Percentiles rank a stretch among this genome's conserved stretches.
Conservation (phyloP, 2,888 invertebrate genomes). For the Leptopilina syphax region DNA sequence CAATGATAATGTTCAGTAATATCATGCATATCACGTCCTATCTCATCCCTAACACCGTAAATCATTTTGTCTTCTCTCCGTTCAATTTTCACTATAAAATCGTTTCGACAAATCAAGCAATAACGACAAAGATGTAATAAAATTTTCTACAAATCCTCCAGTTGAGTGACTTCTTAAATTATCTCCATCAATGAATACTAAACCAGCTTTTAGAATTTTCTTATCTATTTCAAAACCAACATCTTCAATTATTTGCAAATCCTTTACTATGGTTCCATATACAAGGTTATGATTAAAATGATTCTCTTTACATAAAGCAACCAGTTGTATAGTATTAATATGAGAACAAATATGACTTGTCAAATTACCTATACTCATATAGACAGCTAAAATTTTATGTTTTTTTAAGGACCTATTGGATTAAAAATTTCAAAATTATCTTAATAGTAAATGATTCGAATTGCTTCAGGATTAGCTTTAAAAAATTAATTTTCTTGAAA, state of each 20-base stretch:
- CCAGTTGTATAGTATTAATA: slow-evolving; percentile 61
- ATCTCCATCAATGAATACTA: no score
- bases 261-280: slow-evolving; percentile 56
- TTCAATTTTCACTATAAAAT: no score
- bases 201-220: no score
- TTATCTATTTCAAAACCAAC: slow-evolving; percentile 41
- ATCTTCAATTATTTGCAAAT: slow-evolving; percentile 59
- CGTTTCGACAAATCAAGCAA: no score
- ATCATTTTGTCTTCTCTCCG: no score
- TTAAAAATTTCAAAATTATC: not conserved
- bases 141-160: no score
- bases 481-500: not conserved
- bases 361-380: slow-evolving; percentile 62
- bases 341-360: slow-evolving; percentile 54
- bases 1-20: no score
- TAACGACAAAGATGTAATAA: no score
- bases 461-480: not conserved
- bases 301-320: slow-evolving; percentile 60
- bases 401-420: slow-evolving; percentile 49
- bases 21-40: no score
- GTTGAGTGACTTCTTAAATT: no score
- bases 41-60: no score
- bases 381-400: slow-evolving; percentile 63
- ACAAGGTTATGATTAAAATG: slow-evolving; percentile 58
- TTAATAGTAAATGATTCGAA: not conserved